Percentiles rank a stretch among this genome's conserved stretches.
phyloP scores from a whole-genome alignment of 1,140 invertebrate species.

The Hermetia illucens region DNA sequence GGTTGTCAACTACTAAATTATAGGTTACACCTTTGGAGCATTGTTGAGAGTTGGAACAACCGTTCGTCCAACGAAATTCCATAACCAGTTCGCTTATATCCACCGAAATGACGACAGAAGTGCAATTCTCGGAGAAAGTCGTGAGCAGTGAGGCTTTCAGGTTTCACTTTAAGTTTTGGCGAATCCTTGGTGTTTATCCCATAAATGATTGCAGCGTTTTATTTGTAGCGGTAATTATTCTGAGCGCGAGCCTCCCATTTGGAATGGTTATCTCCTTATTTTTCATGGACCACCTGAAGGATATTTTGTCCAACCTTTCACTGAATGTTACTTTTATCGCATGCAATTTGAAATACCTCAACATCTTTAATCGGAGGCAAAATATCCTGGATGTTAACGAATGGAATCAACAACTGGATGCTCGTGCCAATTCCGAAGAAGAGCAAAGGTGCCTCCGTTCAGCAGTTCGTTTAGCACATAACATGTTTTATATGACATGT shows the following conservation, averaged over 20 bases:
- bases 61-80: too few species aligned
- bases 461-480: conserved; percentile 9
- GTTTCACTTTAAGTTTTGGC: conserved; percentile 20
- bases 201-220: not conserved
- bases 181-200: conserved; percentile 14
- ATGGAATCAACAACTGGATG: conserved; percentile 11
- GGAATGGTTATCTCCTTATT: conserved; percentile 16
- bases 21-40: too few species aligned
- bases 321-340: conserved; percentile 21
- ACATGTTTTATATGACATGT: conserved; percentile 13
- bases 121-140: too few species aligned
- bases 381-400: conserved; percentile 12
- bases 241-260: conserved; percentile 17
- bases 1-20: too few species aligned
- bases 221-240: conserved; percentile 13
- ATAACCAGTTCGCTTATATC: too few species aligned
- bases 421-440: conserved; percentile 7
- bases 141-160: conserved; percentile 13
- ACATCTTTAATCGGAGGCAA: conserved; percentile 16
- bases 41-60: too few species aligned
- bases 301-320: conserved; percentile 21
- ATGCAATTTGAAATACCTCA: conserved; percentile 21
- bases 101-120: too few species aligned
- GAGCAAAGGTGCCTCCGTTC: conserved; percentile 9
- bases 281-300: conserved; percentile 12